Evolutionary conservation across 2,888 invertebrate genomes (phyloP), one percentile per base, ranked within the genome.

Genomic region (Coelinius sp.): DNA sequence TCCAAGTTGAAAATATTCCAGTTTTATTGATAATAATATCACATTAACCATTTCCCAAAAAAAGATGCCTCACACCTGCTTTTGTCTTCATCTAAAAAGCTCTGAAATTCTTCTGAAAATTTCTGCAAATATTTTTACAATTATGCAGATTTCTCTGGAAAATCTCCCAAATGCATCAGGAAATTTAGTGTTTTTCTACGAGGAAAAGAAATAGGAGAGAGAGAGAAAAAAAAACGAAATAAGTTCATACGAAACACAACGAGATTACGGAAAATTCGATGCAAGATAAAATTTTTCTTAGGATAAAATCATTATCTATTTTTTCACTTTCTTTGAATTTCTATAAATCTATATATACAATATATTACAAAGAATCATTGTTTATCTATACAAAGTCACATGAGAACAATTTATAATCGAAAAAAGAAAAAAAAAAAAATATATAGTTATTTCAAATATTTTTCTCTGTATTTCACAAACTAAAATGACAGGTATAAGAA

Each of bases 341-440:
- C 76, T 77, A 79, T 76, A 75, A 82, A 78, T 80, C 85, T 84
- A 87, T 59, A 59, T 87, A 75, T 86, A 85, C 84, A 85, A 85
- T 87, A 86, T 85, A 84, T 82, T 87, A 87, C 85, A 85, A 82
- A 82, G 75, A 83, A 84, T 79, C 79, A 82, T 82, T 74, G 76
- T 76, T 63, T 81, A 80, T 76, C 79, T 77, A 75, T 75, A 79
- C 76, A 76, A 20, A 71, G 79, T 56, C 77, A 70, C 77, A 71
- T 81, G 80, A 81, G 82, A 82, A 82, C 81, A 80, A 82, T 81
- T 82, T 81, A 74, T 77, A 75, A 49, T 75, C 49, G 38, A 56
- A 66, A 49, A 35, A 66, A 53, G 17, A 46, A 73, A 35, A 49
- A 49, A 49, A 49, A 49, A 22, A n/a, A n/a, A n/a, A n/a, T n/a